These are phyloP conservation scores for Pachypsylla venusta DNA, from an alignment of 1,140 invertebrate species.

Conservation along the genomic window DNA sequence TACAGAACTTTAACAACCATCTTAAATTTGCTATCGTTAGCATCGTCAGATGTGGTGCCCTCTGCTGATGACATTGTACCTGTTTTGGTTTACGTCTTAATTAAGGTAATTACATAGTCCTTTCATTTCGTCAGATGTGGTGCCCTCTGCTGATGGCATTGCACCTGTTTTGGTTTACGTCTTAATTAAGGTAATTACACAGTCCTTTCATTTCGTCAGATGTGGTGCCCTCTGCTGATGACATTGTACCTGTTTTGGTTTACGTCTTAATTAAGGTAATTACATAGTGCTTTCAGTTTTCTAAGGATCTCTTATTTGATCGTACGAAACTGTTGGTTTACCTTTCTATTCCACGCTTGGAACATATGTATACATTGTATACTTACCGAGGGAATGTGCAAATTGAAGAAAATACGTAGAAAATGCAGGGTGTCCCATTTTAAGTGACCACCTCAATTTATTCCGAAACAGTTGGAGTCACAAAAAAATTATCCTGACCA, in stretches of 20 bases:
- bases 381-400: no score
- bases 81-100: constrained; percentile 89
- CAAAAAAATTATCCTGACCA: no score
- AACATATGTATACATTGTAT: no score
- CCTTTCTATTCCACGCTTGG: no score
- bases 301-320: no score
- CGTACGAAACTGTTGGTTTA: no score
- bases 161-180: constrained; percentile 94
- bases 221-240: constrained; percentile 93
- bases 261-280: constrained; percentile 87
- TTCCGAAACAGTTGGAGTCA: no score
- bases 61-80: constrained; percentile 95
- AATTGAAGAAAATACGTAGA: no score
- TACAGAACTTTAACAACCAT: constrained; percentile 79
- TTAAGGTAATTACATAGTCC: constrained; percentile 53
- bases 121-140: no score
- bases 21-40: constrained; percentile 79
- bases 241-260: constrained; percentile 90
- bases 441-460: no score
- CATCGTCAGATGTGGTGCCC: constrained; percentile 57
- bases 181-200: constrained; percentile 65
- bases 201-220: no score
- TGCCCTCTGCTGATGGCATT: constrained; percentile 93
- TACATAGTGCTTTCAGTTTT: constrained; percentile 14
- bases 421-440: no score